A percentile compares a stretch with the other conserved stretches of the same genome.
Evolutionary conservation across 2,113 vertebrate species (phyloP).

Genomic region (Cisticola juncidis): DNA sequence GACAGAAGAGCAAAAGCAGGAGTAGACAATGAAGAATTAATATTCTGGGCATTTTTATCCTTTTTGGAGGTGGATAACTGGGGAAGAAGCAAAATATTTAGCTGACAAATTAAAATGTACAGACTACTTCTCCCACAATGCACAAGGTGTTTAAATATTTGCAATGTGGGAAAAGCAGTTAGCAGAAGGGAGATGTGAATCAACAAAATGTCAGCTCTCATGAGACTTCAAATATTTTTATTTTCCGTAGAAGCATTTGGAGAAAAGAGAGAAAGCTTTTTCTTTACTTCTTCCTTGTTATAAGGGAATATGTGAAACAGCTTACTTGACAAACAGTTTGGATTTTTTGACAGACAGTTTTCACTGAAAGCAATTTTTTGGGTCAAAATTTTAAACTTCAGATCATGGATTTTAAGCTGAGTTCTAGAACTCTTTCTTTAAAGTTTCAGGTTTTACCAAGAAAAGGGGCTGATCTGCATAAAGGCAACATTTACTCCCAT

Average conservation of each 20-base stretch:
- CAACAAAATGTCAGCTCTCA: background rate
- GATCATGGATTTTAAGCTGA: background rate
- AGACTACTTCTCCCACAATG: background rate
- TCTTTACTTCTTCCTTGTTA: background rate
- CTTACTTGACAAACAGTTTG: background rate
- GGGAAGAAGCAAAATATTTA: background rate
- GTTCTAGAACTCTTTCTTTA: background rate
- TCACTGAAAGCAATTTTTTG: background rate
- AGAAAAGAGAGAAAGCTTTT: background rate
- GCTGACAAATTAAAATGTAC: background rate
- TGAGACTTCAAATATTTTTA: background rate
- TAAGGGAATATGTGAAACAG: background rate
- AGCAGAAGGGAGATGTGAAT: background rate
- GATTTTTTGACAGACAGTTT: background rate
- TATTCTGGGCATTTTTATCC: background rate
- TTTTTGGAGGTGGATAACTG: background rate
- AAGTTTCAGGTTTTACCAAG: background rate
- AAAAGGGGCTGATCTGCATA: background rate
- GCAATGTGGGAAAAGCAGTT: background rate
- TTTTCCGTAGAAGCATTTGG: background rate
- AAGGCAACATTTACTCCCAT: background rate
- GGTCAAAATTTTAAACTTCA: background rate
- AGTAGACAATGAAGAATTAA: background rate
- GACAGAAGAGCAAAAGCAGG: background rate
- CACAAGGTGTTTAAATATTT: background rate